Conservation (phyloP, 2,888 invertebrate species). For the Dendrolimus pini region DNA sequence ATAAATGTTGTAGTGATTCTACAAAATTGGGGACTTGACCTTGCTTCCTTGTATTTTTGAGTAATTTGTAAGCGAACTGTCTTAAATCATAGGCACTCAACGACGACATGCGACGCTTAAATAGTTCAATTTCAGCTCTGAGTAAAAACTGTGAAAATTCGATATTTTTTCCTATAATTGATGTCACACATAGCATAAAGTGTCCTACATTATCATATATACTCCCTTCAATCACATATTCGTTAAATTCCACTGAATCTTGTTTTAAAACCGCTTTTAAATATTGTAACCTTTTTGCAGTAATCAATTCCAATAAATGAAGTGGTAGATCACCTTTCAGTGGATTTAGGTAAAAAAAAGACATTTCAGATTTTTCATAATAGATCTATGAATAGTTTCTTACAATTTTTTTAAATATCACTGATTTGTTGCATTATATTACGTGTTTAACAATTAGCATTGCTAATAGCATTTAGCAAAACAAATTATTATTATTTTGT, state of each 20-base stretch:
- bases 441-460: too few relatives aligned
- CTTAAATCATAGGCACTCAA: constrained; percentile 50
- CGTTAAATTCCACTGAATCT: constrained; percentile 49
- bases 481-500: too few relatives aligned
- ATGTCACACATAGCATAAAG: constrained; percentile 67
- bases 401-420: too few relatives aligned
- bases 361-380: constrained; percentile 28
- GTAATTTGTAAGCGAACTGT: constrained; percentile 49
- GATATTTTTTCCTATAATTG: constrained; percentile 37
- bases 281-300: constrained; percentile 66
- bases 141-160: constrained; percentile 46
- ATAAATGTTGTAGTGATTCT: constrained; percentile 38
- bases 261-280: constrained; percentile 49
- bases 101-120: constrained; percentile 34
- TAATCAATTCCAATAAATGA: constrained; percentile 72
- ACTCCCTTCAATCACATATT: constrained; percentile 77
- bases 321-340: constrained; percentile 71
- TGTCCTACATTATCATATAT: constrained; percentile 77
- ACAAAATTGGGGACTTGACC: constrained; percentile 21
- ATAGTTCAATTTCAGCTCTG: constrained; percentile 48
- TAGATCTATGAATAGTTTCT: not conserved
- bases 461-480: too few relatives aligned
- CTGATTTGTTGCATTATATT: too few relatives aligned
- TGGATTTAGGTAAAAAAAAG: constrained; percentile 77
- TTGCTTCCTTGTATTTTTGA: constrained; percentile 39